These are phyloP conservation scores for Axinella damicornis DNA, from an alignment of 37 sponge, comb jelly and placozoan genomes.

Conservation along the genomic window DNA sequence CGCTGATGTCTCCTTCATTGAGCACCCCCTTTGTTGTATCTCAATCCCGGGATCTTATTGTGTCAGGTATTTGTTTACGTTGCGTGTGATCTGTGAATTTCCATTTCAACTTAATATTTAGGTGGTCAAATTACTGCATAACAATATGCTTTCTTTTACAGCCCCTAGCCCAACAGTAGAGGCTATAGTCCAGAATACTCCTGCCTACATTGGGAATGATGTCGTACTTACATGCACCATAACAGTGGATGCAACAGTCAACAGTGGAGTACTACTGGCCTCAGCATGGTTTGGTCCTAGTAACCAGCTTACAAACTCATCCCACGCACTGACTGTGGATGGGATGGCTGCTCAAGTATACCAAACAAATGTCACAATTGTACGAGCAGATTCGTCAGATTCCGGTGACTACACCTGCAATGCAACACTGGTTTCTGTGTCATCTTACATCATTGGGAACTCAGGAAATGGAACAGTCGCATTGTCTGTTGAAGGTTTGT, in stretches of 20 bases:
- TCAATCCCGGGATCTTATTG: not conserved
- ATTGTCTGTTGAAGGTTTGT: constrained; percentile 3
- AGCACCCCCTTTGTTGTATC: not conserved
- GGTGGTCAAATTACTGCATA: not conserved
- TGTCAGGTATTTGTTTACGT: too few relatives aligned
- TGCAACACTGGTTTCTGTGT: constrained; percentile 8
- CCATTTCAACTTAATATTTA: too few relatives aligned
- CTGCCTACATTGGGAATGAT: too few relatives aligned
- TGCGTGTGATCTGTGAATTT: not conserved
- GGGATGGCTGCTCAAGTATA: not conserved
- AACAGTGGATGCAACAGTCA: not conserved
- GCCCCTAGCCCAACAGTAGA: constrained; percentile 14
- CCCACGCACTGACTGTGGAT: not conserved
- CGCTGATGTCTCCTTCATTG: constrained; percentile 17
- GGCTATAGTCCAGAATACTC: not conserved
- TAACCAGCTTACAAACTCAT: constrained; percentile 11
- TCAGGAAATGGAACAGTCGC: not conserved
- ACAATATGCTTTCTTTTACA: not conserved
- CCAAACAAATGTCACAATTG: constrained; percentile 11
- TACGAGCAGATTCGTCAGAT: not conserved
- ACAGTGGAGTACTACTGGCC: not conserved
- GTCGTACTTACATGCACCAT: constrained; percentile 13
- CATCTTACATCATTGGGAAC: constrained; percentile 14
- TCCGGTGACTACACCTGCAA: constrained; percentile 23
- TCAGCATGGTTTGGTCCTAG: constrained; percentile 12